A percentile compares a stretch with the other conserved stretches of the same genome.
Evolutionary conservation across 2,113 vertebrate species (phyloP).

Genomic region (Paraplagusia blochii): DNA sequence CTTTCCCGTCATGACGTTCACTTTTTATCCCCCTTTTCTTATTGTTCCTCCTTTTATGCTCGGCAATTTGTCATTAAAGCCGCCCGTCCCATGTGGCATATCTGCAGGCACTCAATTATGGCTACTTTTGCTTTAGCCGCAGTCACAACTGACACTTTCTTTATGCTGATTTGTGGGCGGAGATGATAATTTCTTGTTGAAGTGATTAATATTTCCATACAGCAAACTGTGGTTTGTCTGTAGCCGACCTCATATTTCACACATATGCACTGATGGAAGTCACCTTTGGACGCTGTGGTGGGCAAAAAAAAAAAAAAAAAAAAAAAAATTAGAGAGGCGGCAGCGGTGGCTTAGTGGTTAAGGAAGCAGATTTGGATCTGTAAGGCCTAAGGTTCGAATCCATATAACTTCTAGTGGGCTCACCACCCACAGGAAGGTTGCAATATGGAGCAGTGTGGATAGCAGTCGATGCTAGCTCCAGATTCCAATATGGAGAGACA

Average conservation of each 20-base stretch:
- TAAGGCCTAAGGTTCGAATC: no score
- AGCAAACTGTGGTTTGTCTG: constrained; percentile 7
- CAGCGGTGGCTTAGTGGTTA: no score
- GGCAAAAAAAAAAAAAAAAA: constrained; percentile 21
- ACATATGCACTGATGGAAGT: constrained; percentile 38
- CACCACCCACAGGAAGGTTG: no score
- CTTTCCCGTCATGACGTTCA: constrained; percentile 32
- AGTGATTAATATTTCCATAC: constrained; percentile 47
- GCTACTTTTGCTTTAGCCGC: constrained; percentile 36
- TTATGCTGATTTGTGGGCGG: constrained; percentile 29
- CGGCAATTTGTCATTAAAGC: constrained; percentile 42
- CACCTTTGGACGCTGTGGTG: no score
- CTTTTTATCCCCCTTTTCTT: constrained; percentile 13
- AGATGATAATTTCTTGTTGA: constrained; percentile 27
- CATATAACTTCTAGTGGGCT: no score
- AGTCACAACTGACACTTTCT: constrained; percentile 25
- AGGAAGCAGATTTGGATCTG: no score
- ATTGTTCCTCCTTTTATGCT: constrained; percentile 34
- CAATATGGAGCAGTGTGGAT: no score
- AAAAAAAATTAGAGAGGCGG: no score
- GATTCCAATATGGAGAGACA: no score
- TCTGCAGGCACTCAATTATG: constrained; percentile 48
- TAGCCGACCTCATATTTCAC: constrained; percentile 29
- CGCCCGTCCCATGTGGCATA: constrained; percentile 25
- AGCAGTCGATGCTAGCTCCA: no score